Base-by-base conservation (phyloP, 2,113 vertebrate species). In the Theristicus caerulescens region DNA sequence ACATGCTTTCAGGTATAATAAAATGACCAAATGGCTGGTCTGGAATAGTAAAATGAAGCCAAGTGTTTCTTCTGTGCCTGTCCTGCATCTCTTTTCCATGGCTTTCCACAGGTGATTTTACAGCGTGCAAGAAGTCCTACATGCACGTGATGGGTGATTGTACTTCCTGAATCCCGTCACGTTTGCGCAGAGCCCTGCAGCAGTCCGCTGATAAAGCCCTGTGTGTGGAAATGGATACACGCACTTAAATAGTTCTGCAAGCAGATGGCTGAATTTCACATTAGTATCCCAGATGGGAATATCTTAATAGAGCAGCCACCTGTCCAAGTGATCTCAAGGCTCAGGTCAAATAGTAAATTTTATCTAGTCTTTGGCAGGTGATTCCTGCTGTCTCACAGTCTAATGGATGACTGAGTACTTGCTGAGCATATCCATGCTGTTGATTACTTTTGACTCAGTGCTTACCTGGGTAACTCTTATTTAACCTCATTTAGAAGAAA, bases 211-310 rank as follows among this genome's bases (percentile, higher is more conserved):
- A 57, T 80, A 62, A 55, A 93, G 58, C 82, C 71, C 51, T 46
- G 22, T 36, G 66, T 27, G 47, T 57, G 55, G 61, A 16, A 92
- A 81, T 74, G 71, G 76, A 74, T 81, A 3, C 24, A 11, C 18
- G 24, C 82, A 26, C 91, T 88, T 91, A 85, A 86, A 86, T 86
- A 85, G 85, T 65, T 59, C 90, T 94, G 64, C 80, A 86, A 94
- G 90, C 96, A 97, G 95, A 89, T 97, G 96, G 96, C 95, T 92
- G 59, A 42, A 62, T 71, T 94, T 97, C 86, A 40, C 55, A 76
- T 88, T 86, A 69, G 52, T 74, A 81, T 94, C 96, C 87, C 97
- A 88, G 71, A 71, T 84, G 94, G 95, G 94, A 95, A 95, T 77
- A 95, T 54, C 86, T 91, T 92, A 83, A 95, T 76, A 89, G 89